phyloP scores from a whole-genome alignment of 2,888 invertebrate genomes.

The Brassicogethes aeneus region DNA sequence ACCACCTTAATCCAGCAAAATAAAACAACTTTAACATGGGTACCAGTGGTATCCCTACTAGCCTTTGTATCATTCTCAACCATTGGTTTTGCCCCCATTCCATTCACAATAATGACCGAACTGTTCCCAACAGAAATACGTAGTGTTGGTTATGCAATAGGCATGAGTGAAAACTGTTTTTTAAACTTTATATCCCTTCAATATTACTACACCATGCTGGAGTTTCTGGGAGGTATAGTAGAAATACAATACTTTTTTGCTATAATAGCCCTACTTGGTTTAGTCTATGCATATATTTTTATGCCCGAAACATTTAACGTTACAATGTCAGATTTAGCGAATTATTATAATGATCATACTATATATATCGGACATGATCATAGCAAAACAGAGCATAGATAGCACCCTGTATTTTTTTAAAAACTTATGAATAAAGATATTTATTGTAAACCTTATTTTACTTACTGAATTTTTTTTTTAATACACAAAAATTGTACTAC shows the following conservation, averaged over 20 bases:
- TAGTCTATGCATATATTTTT: background rate
- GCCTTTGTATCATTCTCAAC: background rate
- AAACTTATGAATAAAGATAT: too few species aligned
- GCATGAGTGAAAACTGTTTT: background rate
- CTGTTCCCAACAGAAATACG: background rate
- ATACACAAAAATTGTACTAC: too few species aligned
- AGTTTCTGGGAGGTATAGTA: background rate
- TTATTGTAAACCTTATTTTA: too few species aligned
- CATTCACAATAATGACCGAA: background rate
- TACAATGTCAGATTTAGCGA: background rate
- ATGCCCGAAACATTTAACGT: background rate
- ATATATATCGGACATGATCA: background rate
- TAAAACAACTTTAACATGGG: background rate
- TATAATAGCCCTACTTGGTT: background rate
- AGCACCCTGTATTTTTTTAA: too few species aligned
- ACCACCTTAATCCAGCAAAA: conserved; percentile 39
- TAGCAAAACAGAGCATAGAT: too few species aligned
- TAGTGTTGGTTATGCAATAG: background rate
- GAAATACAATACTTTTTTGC: background rate
- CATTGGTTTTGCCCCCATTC: background rate
- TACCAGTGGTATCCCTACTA: background rate
- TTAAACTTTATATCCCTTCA: background rate
- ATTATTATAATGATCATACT: background rate
- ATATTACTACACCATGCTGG: background rate
- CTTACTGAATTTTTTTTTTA: too few species aligned